Evolutionary conservation across 2,113 vertebrate species (phyloP), one percentile per base, ranked within the genome.

Genomic region (Bos taurus): DNA sequence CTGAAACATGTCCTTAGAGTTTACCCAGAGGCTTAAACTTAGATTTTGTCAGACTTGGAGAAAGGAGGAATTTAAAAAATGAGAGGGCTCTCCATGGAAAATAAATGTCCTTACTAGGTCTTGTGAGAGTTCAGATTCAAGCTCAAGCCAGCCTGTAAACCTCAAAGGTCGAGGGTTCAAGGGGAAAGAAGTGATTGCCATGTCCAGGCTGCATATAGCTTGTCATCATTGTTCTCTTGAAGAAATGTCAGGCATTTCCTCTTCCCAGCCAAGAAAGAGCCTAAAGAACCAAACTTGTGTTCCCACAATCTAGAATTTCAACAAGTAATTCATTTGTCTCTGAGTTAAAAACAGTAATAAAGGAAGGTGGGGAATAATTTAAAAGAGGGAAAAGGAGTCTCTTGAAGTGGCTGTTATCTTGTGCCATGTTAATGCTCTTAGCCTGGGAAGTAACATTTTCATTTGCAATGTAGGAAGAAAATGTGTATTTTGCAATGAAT

Each of bases 21-120:
- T 88, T 88, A 93, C 30, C 54, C 28, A 67, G 82, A 95, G 30
- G 88, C 62, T 95, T 95, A 91, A 96, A 92, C 19, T 97, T 91
- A 95, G 60, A 90, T 52, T 94, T 74, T 82, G 19, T 94, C n/a
- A 90, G 28, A 59, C 19, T 74, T 87, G 40, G 23, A 93, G 50
- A 87, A 97, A 95, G 36, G 23, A 93, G n/a, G 74, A 97, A 98
- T 98, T 95, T 15, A 5, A 93, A 97, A 25, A 93, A 97, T 74
- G 85, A 93, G 57, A 21, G 33, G 28, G 36, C n/a, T 80, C 21
- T 57, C 43, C 30, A 26, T 30, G 56, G 88, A 88, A 97, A 94
- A 95, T 82, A 97, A 96, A 86, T 95, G 82, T 77, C 77, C 43
- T 88, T 88, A 57, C 54, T 64, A 96, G 36, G 54, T 93, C 85